These are phyloP conservation scores for Oxygymnocypris stewartii DNA, from an alignment of 2,113 vertebrate species.

Conservation along the genomic window DNA sequence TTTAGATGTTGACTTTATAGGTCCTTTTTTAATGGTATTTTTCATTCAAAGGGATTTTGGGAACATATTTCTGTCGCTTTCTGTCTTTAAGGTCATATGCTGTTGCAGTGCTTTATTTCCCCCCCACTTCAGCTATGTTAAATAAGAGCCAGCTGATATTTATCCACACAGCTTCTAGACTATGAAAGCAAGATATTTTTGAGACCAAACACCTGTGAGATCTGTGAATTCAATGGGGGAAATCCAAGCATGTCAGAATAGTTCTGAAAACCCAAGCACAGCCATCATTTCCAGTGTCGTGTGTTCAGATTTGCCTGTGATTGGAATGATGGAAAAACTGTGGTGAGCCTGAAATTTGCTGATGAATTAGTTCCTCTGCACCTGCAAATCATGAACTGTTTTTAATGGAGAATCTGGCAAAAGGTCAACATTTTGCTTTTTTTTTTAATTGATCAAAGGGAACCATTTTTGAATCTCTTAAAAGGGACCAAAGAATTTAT, in stretches of 20 bases:
- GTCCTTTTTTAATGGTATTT: conserved; percentile 72
- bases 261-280: not conserved
- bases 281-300: not conserved
- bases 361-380: conserved; percentile 12
- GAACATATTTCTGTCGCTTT: conserved; percentile 59
- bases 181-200: not conserved
- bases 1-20: conserved; percentile 80
- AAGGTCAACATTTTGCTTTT: not conserved
- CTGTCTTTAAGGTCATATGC: conserved; percentile 65
- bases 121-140: conserved; percentile 65
- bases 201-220: conserved; percentile 11
- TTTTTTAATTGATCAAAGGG: conserved; percentile 57
- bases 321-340: conserved; percentile 39
- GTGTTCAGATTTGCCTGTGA: conserved; percentile 26
- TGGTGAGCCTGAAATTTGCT: conserved; percentile 10
- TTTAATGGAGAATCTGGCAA: not conserved
- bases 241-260: not conserved
- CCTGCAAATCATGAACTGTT: conserved; percentile 33
- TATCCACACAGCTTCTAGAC: not conserved
- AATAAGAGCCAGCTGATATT: conserved; percentile 56
- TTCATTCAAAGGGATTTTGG: conserved; percentile 70
- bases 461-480: conserved; percentile 66
- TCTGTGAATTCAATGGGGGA: conserved; percentile 10
- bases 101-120: conserved; percentile 70
- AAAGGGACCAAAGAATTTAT: conserved; percentile 67